phyloP scores from a whole-genome alignment of 2,888 invertebrate genomes.

The Pocota personata region DNA sequence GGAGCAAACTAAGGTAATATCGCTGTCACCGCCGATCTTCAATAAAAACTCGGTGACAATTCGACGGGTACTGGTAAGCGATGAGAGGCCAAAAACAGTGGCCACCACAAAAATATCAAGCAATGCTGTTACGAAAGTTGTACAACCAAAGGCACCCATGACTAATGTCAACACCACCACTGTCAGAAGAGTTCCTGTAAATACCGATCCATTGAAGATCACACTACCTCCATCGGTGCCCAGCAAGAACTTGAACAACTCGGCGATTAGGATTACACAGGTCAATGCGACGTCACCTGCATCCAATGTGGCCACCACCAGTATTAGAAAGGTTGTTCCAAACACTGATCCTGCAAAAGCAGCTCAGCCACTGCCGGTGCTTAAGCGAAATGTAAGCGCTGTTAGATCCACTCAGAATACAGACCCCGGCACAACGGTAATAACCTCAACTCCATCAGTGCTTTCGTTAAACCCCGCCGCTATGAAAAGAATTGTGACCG shows the following conservation, averaged over 20 bases:
- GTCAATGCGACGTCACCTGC: slow-evolving; percentile 6
- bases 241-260: slow-evolving; percentile 24
- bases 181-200: slow-evolving; percentile 26
- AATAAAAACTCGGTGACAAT: slow-evolving; percentile 65
- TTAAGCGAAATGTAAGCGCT: slow-evolving; percentile 16
- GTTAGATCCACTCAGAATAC: neutral
- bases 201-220: slow-evolving; percentile 15
- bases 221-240: neutral
- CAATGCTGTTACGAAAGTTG: neutral
- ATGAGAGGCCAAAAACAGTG: slow-evolving; percentile 36
- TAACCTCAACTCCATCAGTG: neutral
- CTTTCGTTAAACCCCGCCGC: slow-evolving; percentile 10
- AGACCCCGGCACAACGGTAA: neutral
- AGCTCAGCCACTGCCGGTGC: slow-evolving; percentile 19
- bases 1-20: slow-evolving; percentile 23
- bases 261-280: slow-evolving; percentile 29
- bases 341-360: neutral
- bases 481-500: slow-evolving; percentile 43
- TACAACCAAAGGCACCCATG: neutral
- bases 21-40: slow-evolving; percentile 43
- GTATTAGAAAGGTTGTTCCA: slow-evolving; percentile 4
- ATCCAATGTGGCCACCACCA: slow-evolving; percentile 13
- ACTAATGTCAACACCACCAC: neutral
- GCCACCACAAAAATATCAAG: neutral
- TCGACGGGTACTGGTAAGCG: slow-evolving; percentile 48